Evolutionary conservation across 2,797 vertebrate genomes (phyloP).

Genomic region (Platyrinchus mystaceus): DNA sequence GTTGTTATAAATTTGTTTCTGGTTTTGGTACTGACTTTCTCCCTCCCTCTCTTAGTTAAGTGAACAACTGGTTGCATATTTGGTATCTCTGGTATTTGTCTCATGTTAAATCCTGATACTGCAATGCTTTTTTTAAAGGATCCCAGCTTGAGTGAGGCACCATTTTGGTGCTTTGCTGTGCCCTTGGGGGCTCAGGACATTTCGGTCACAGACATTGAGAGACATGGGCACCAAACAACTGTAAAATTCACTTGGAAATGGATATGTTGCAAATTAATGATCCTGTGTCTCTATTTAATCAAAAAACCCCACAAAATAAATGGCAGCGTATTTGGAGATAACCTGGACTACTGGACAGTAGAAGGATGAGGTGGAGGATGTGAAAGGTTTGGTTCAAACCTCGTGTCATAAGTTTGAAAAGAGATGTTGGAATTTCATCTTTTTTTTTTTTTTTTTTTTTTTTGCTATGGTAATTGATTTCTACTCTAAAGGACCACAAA

Average conservation of each 20-base stretch:
- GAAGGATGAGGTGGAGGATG: neutral
- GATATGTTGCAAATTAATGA: neutral
- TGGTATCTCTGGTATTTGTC: neutral
- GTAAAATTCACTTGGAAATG: neutral
- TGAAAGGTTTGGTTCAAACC: neutral
- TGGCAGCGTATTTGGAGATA: accelerated
- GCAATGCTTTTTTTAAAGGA: neutral
- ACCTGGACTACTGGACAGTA: neutral
- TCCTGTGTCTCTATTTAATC: neutral
- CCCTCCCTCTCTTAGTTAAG: neutral
- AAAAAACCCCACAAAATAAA: neutral
- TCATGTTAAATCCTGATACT: neutral
- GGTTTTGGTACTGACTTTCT: neutral
- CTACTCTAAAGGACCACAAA: neutral
- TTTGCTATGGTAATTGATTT: neutral
- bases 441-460: too few relatives aligned
- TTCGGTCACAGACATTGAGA: neutral
- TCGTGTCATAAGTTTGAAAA: too few relatives aligned
- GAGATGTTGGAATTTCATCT: too few relatives aligned
- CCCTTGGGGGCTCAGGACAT: neutral
- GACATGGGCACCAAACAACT: neutral
- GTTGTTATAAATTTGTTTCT: neutral
- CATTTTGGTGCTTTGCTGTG: neutral
- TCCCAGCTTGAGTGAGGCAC: neutral
- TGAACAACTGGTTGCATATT: neutral